phyloP scores from a whole-genome alignment of 2,113 vertebrate species.

The Gallinago media region DNA sequence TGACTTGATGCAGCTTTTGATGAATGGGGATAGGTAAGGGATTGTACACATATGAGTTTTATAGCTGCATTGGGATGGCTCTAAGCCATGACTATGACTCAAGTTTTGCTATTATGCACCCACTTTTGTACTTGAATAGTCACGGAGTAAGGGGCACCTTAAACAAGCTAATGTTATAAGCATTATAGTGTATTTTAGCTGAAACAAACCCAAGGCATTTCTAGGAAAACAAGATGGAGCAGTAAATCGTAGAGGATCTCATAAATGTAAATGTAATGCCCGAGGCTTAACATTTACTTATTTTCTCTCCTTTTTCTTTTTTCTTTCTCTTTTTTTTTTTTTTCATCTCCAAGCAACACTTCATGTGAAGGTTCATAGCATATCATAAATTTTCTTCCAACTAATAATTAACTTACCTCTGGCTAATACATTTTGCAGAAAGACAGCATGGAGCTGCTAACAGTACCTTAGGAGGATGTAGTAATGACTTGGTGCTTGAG shows the following conservation, averaged over 20 bases:
- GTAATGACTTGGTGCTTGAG: constrained; percentile 20
- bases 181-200: constrained; percentile 9
- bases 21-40: background rate
- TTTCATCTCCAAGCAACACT: constrained; percentile 16
- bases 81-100: background rate
- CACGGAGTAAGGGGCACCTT: background rate
- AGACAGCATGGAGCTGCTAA: background rate
- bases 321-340: background rate
- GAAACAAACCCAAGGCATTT: constrained; percentile 37
- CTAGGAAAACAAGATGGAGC: constrained; percentile 49
- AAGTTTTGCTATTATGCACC: background rate
- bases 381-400: constrained; percentile 26
- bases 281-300: constrained; percentile 19
- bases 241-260: constrained; percentile 40
- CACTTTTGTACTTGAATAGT: background rate
- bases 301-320: constrained; percentile 10
- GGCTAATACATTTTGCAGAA: constrained; percentile 26
- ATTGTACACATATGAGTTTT: background rate
- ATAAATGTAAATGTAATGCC: constrained; percentile 57
- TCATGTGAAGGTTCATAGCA: background rate
- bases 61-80: background rate
- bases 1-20: background rate
- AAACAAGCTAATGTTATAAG: constrained; percentile 10
- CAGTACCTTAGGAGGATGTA: background rate
- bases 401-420: constrained; percentile 63